Evolutionary conservation across 2,888 invertebrate genomes (phyloP).

Genomic region (Ochropleura leucogaster): DNA sequence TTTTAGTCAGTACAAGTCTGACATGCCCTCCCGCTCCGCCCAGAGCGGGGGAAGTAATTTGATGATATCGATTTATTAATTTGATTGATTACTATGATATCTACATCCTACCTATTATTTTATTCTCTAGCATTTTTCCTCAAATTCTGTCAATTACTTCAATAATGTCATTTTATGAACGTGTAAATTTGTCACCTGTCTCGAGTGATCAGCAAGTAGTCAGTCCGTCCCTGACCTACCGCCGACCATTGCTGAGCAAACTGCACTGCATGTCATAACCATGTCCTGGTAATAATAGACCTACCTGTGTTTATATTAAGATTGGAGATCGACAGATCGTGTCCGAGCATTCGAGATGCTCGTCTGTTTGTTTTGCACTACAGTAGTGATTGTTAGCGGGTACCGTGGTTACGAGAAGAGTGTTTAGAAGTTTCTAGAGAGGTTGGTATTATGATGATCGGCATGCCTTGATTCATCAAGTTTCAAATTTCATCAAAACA

Average conservation of each 20-base stretch:
- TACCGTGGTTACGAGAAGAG: not conserved
- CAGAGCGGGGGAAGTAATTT: no score
- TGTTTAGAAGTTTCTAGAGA: not conserved
- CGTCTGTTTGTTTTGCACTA: slow-evolving; percentile 6
- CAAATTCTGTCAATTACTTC: no score
- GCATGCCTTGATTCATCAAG: not conserved
- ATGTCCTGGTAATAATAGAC: slow-evolving; percentile 29
- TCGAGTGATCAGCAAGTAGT: slow-evolving; percentile 34
- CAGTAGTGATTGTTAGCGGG: not conserved
- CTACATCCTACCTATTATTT: no score
- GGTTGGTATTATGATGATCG: not conserved
- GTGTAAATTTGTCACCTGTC: not conserved
- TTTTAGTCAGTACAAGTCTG: no score
- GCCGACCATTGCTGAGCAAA: slow-evolving; percentile 9
- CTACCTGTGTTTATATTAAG: not conserved
- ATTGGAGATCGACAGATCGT: slow-evolving; percentile 11
- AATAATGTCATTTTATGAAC: no score
- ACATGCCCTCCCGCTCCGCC: no score
- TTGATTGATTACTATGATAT: no score
- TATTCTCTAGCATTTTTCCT: no score
- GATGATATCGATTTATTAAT: no score
- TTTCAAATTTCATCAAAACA: no score
- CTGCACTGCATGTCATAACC: slow-evolving; percentile 32
- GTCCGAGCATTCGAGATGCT: slow-evolving; percentile 8
- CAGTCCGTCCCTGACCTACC: slow-evolving; percentile 31